A percentile compares a stretch with the other conserved stretches of the same genome.
Conservation (phyloP, 1,140 invertebrate genomes). For the Aricia agestis region DNA sequence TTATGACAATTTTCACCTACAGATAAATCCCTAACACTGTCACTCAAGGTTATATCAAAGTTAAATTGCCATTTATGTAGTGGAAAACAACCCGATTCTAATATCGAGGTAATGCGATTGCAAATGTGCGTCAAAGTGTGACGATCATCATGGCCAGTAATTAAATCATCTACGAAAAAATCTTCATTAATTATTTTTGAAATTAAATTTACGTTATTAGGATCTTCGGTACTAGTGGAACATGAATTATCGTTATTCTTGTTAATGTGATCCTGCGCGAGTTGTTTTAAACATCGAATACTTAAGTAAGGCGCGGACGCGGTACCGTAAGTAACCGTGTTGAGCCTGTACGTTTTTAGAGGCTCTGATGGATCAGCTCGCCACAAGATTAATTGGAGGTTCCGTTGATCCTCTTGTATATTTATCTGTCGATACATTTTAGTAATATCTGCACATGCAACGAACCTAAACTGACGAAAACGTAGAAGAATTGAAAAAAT, state of each 20-base stretch:
- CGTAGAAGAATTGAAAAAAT: slow-evolving; percentile 6
- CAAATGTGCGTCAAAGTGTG: slow-evolving; percentile 30
- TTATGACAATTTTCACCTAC: slow-evolving; percentile 27
- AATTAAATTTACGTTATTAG: neutral
- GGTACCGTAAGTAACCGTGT: slow-evolving; percentile 28
- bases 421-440: slow-evolving; percentile 34
- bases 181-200: slow-evolving; percentile 22
- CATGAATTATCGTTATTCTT: neutral
- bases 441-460: slow-evolving; percentile 27
- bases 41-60: slow-evolving; percentile 11
- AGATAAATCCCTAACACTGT: slow-evolving; percentile 19
- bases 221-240: slow-evolving; percentile 19
- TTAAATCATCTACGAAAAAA: slow-evolving; percentile 33
- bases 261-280: slow-evolving; percentile 26
- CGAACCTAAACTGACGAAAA: slow-evolving; percentile 32
- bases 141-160: slow-evolving; percentile 28
- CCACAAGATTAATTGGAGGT: neutral
- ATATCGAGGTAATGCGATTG: slow-evolving; percentile 16
- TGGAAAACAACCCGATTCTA: slow-evolving; percentile 32
- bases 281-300: slow-evolving; percentile 31
- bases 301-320: slow-evolving; percentile 34
- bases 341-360: slow-evolving; percentile 22
- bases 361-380: neutral
- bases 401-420: neutral
- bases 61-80: slow-evolving; percentile 36